Conservation (phyloP, 2,888 invertebrate genomes). For the Pachliopta kotzebuea region DNA sequence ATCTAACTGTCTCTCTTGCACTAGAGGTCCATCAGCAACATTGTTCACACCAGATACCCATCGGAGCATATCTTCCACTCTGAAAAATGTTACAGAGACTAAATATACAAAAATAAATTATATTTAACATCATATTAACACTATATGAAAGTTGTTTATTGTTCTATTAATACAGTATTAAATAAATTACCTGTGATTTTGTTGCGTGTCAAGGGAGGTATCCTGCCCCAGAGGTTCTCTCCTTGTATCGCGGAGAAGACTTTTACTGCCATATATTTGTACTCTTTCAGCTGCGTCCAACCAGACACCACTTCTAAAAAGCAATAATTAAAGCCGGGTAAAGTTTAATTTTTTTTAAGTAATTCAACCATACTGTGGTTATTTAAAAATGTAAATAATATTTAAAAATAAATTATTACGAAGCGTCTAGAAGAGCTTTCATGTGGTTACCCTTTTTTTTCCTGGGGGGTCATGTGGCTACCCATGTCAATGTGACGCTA, state of each 20-base stretch:
- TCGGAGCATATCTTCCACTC: slow-evolving; percentile 75
- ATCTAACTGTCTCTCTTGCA: slow-evolving; percentile 73
- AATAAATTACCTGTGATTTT: slow-evolving; percentile 61
- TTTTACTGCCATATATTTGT: slow-evolving; percentile 83
- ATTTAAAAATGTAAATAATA: neutral
- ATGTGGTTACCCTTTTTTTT: too few relatives aligned
- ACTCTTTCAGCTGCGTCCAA: slow-evolving; percentile 89
- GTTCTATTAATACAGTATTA: neutral
- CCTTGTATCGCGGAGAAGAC: slow-evolving; percentile 89
- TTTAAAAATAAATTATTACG: too few relatives aligned
- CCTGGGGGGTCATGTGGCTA: too few relatives aligned
- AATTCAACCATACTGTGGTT: neutral
- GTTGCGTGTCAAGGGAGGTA: slow-evolving; percentile 76
- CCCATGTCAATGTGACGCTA: too few relatives aligned
- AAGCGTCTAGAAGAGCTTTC: too few relatives aligned
- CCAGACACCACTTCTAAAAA: slow-evolving; percentile 84
- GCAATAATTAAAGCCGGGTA: neutral
- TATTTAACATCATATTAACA: too few relatives aligned
- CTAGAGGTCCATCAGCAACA: slow-evolving; percentile 61
- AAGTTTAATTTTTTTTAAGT: neutral
- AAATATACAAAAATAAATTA: too few relatives aligned
- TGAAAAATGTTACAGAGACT: slow-evolving; percentile 36
- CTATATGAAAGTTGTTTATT: too few relatives aligned
- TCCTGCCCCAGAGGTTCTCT: slow-evolving; percentile 94
- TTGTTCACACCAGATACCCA: slow-evolving; percentile 78